A percentile compares a stretch with the other conserved stretches of the same genome.
Evolutionary conservation across 2,888 invertebrate species (phyloP).

Genomic region (Hirtodrosophila confusa): DNA sequence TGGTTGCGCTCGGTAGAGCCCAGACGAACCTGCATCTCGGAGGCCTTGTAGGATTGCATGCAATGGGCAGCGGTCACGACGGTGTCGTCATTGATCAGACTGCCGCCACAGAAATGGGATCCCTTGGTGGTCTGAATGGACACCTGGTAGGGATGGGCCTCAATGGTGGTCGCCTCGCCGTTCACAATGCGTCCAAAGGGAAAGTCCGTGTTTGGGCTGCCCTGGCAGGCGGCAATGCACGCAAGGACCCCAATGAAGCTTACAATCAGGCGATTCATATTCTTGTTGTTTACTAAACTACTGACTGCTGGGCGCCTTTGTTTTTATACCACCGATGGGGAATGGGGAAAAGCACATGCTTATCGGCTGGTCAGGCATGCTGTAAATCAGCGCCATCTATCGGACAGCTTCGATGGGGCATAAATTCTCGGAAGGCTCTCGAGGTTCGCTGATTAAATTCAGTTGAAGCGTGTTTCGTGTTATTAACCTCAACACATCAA

Average conservation of each 20-base stretch:
- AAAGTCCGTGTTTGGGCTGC: constrained; percentile 46
- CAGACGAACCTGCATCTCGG: constrained; percentile 77
- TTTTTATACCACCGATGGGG: constrained; percentile 51
- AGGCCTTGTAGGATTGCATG: constrained; percentile 57
- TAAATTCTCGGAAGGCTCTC: constrained; percentile 23
- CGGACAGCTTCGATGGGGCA: constrained; percentile 14
- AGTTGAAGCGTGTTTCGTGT: not conserved
- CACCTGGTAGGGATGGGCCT: constrained; percentile 84
- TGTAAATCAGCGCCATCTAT: constrained; percentile 44
- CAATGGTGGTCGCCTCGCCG: constrained; percentile 82
- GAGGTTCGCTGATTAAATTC: constrained; percentile 40
- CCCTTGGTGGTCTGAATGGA: constrained; percentile 80
- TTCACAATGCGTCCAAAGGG: constrained; percentile 84
- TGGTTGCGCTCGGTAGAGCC: constrained; percentile 79
- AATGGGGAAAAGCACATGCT: not conserved
- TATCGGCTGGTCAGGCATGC: not conserved
- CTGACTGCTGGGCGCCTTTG: not conserved
- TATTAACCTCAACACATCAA: constrained; percentile 1
- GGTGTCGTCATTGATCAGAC: constrained; percentile 78
- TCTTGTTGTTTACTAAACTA: constrained; percentile 42
- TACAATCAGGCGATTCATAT: constrained; percentile 56
- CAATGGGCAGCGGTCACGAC: constrained; percentile 85
- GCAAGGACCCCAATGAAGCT: constrained; percentile 51
- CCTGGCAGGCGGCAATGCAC: constrained; percentile 31
- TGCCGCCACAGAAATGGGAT: constrained; percentile 84